A percentile compares a stretch with the other conserved stretches of the same genome.
Conservation (phyloP, 2,797 vertebrate species). For the Coilia nasus region DNA sequence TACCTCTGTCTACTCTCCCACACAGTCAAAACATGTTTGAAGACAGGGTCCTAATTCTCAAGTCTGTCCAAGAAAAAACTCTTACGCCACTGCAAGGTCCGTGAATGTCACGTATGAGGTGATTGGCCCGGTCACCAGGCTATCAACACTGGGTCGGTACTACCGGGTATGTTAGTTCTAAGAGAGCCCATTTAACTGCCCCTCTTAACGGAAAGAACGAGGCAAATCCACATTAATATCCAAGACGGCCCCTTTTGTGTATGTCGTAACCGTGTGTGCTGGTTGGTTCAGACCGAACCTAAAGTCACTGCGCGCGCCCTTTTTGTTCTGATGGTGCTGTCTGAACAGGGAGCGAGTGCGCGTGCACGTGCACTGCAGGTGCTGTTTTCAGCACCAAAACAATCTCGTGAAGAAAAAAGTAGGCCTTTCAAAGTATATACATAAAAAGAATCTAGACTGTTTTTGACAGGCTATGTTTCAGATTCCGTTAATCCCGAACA, state of each 20-base stretch:
- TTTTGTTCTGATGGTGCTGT: conserved; percentile 61
- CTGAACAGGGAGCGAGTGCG: conserved; percentile 61
- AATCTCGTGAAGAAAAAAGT: conserved; percentile 6
- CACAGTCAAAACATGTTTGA: not conserved
- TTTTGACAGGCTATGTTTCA: not conserved
- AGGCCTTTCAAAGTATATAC: not conserved
- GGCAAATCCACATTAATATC: not conserved
- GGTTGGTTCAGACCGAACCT: conserved; percentile 3
- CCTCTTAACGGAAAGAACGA: not conserved
- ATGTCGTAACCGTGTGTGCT: not conserved
- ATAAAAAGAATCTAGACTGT: not conserved
- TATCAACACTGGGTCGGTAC: not conserved
- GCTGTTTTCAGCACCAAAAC: conserved; percentile 57
- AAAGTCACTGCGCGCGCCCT: conserved; percentile 14
- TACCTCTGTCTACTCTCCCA: not conserved
- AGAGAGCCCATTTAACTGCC: not conserved
- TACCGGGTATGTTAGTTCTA: not conserved
- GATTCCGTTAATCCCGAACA: conserved; percentile 20
- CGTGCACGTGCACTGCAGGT: conserved; percentile 44
- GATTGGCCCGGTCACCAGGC: not conserved
- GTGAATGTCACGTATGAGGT: conserved; percentile 6
- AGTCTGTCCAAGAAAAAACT: not conserved
- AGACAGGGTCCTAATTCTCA: not conserved
- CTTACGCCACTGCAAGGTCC: not conserved
- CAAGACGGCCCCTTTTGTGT: not conserved